Conservation (phyloP, 2,113 vertebrate genomes). For the Podocnemis expansa region DNA sequence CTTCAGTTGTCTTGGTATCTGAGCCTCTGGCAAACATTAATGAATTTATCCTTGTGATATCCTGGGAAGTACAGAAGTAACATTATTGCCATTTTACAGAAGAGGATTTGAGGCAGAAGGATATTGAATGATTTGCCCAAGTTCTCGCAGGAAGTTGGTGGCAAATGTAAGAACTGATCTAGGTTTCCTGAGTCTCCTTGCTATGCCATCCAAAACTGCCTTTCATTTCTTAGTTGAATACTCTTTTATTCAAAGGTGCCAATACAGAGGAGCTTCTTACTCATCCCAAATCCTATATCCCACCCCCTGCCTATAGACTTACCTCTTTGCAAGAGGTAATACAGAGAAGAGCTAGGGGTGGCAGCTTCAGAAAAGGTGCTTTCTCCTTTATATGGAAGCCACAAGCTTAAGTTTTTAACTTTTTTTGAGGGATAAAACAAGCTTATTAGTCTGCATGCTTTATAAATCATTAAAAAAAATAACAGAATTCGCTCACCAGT, state of each 20-base stretch:
- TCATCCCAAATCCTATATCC: not conserved
- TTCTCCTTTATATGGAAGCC: not conserved
- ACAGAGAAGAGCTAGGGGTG: not conserved
- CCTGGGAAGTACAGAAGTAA: too few species aligned
- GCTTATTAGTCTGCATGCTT: too few species aligned
- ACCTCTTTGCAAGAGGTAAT: not conserved
- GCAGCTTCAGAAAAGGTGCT: not conserved
- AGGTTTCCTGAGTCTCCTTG: not conserved
- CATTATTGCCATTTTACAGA: too few species aligned
- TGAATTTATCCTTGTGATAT: too few species aligned
- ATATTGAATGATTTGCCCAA: too few species aligned
- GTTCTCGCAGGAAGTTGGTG: too few species aligned
- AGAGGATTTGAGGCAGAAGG: too few species aligned
- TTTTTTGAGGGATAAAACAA: too few species aligned
- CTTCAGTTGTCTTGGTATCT: not conserved
- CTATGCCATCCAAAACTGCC: not conserved
- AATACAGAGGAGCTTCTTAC: not conserved
- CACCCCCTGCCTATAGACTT: not conserved
- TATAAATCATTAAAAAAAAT: not conserved
- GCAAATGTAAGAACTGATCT: not conserved
- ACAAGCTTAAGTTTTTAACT: not conserved
- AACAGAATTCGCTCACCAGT: not conserved
- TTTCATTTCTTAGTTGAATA: not conserved
- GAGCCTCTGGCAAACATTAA: too few species aligned
- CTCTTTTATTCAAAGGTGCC: rapidly evolving